These are phyloP conservation scores for Temnopleurus reevesii DNA, from an alignment of 53 echinoderm and acorn worm genomes.

Conservation along the genomic window DNA sequence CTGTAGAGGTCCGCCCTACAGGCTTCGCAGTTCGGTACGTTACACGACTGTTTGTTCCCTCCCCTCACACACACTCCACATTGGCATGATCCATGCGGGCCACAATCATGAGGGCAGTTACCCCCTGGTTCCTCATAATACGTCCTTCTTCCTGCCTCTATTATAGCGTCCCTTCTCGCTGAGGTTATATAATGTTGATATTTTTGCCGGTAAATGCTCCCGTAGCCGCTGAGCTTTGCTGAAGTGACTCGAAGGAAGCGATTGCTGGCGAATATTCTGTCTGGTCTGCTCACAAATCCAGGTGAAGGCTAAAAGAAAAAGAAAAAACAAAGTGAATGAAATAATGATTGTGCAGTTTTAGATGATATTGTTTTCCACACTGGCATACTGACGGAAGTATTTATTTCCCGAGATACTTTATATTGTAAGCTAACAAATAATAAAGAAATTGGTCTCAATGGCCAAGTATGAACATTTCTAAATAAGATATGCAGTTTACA, in stretches of 20 bases:
- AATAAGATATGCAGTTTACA: too few species aligned
- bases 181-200: slow-evolving; percentile 53
- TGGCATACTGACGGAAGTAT: too few species aligned
- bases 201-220: slow-evolving; percentile 52
- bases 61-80: slow-evolving; percentile 79
- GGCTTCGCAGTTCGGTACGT: slow-evolving; percentile 62
- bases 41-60: slow-evolving; percentile 59
- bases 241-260: slow-evolving; percentile 56
- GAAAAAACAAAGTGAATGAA: not conserved
- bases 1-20: slow-evolving; percentile 62
- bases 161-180: slow-evolving; percentile 51
- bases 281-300: slow-evolving; percentile 82
- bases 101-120: slow-evolving; percentile 74
- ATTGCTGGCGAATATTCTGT: slow-evolving; percentile 66
- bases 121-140: slow-evolving; percentile 32
- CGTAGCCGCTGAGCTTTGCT: slow-evolving; percentile 54
- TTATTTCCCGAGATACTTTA: too few species aligned
- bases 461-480: too few species aligned
- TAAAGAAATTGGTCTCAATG: too few species aligned
- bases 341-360: not conserved
- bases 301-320: slow-evolving; percentile 65
- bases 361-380: too few species aligned
- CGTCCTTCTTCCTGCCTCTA: slow-evolving; percentile 47
- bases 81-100: slow-evolving; percentile 79
- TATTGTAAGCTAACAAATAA: too few species aligned